Evolutionary conservation across 2,888 invertebrate genomes (phyloP).

Genomic region (Leptogaster cylindrica): DNA sequence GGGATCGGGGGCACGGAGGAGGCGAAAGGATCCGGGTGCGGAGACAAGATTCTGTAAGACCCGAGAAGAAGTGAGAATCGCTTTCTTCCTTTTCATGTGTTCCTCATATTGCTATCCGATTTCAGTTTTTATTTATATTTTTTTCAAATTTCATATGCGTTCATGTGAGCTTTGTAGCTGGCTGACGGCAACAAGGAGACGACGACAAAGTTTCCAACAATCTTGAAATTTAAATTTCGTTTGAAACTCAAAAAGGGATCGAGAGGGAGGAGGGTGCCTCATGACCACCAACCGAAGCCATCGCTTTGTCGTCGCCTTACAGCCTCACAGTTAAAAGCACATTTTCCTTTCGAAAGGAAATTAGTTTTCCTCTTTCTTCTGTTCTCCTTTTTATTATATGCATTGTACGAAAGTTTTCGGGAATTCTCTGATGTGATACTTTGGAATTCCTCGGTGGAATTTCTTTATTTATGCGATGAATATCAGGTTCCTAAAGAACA

Average conservation of each 20-base stretch:
- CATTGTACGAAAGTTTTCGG: too few species aligned
- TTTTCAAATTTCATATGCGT: not conserved
- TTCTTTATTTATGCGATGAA: too few species aligned
- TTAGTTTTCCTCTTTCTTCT: not conserved
- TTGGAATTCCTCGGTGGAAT: too few species aligned
- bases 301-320: not conserved
- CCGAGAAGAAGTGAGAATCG: too few species aligned
- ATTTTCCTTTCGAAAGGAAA: not conserved
- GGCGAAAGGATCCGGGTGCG: not conserved
- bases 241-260: not conserved
- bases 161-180: not conserved
- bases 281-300: too few species aligned
- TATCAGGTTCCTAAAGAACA: too few species aligned
- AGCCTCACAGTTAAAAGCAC: not conserved
- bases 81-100: too few species aligned
- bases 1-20: not conserved
- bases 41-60: too few species aligned
- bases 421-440: too few species aligned
- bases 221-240: conserved; percentile 31
- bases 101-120: not conserved
- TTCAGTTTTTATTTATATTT: too few species aligned
- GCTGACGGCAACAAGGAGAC: too few species aligned
- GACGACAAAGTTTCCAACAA: conserved; percentile 33
- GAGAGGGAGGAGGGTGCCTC: not conserved
- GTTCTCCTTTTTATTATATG: too few species aligned